Conservation (phyloP, 2,113 vertebrate species). For the Heteronetta atricapilla region DNA sequence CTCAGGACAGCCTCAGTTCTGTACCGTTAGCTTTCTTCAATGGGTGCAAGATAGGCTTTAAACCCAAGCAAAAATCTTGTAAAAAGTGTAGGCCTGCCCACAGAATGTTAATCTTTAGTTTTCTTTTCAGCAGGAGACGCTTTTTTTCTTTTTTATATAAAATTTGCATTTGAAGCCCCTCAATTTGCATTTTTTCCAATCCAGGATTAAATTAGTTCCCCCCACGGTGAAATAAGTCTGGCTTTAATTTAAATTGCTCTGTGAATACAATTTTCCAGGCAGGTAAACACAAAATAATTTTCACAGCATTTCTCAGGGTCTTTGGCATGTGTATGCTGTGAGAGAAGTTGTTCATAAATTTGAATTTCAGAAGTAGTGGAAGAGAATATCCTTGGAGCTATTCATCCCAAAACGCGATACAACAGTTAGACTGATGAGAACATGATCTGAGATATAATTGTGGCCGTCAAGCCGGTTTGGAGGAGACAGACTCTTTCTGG, state of each 20-base stretch:
- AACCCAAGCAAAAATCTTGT: constrained; percentile 61
- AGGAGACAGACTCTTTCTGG: constrained; percentile 17
- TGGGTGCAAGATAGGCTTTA: constrained; percentile 13
- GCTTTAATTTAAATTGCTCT: constrained; percentile 76
- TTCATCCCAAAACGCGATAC: not conserved
- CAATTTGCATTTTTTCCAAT: constrained; percentile 75
- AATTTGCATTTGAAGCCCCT: constrained; percentile 80
- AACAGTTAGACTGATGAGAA: constrained; percentile 7
- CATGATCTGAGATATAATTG: constrained; percentile 11
- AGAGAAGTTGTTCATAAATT: constrained; percentile 42
- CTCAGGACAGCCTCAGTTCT: not conserved
- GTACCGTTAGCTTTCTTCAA: not conserved
- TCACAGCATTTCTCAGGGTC: constrained; percentile 60
- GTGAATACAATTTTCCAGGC: constrained; percentile 79
- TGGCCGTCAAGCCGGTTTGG: not conserved
- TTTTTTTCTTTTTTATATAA: constrained; percentile 64
- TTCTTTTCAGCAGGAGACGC: constrained; percentile 68
- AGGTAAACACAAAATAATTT: constrained; percentile 77
- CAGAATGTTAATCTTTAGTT: constrained; percentile 70
- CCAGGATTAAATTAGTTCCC: constrained; percentile 57
- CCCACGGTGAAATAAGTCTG: constrained; percentile 56
- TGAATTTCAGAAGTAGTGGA: constrained; percentile 30
- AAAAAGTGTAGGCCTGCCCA: constrained; percentile 46
- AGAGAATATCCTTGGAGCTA: constrained; percentile 49
- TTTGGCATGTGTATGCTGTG: constrained; percentile 22